Conservation (phyloP, 2,888 invertebrate genomes). For the Pollenia amentaria region DNA sequence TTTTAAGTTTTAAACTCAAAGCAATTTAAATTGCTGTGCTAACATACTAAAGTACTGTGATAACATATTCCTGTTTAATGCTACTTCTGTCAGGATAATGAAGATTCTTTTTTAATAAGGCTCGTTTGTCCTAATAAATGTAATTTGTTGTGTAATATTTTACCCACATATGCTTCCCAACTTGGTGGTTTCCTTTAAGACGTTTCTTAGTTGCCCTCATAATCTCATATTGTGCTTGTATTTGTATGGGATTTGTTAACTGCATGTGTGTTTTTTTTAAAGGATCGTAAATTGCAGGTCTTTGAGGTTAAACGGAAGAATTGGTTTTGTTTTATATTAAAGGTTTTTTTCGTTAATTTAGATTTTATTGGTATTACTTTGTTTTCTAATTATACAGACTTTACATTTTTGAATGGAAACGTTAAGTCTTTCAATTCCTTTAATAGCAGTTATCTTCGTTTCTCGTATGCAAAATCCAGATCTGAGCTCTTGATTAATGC, state of each 20-base stretch:
- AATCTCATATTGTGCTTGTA: constrained; percentile 26
- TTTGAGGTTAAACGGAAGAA: constrained; percentile 13
- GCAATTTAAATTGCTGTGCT: constrained; percentile 38
- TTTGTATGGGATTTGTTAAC: constrained; percentile 47
- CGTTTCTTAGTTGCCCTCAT: background rate
- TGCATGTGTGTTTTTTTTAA: constrained; percentile 43
- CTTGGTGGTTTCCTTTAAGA: constrained; percentile 52
- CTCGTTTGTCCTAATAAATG: background rate
- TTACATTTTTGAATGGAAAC: too few species aligned
- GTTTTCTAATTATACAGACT: constrained; percentile 49
- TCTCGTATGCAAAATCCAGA: too few species aligned
- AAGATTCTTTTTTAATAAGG: constrained; percentile 23
- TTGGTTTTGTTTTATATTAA: background rate
- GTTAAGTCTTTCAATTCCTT: too few species aligned
- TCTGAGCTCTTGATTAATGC: too few species aligned
- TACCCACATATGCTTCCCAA: constrained; percentile 55
- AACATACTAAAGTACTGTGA: constrained; percentile 35
- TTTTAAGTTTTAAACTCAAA: constrained; percentile 37
- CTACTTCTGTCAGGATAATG: background rate
- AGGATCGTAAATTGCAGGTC: background rate
- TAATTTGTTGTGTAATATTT: constrained; percentile 47
- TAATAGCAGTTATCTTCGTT: too few species aligned
- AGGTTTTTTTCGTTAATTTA: constrained; percentile 32
- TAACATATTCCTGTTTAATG: constrained; percentile 24
- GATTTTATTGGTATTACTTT: constrained; percentile 55